These are phyloP conservation scores for Nephrotoma guestfalica DNA, from an alignment of 2,888 invertebrate species.

Conservation along the genomic window DNA sequence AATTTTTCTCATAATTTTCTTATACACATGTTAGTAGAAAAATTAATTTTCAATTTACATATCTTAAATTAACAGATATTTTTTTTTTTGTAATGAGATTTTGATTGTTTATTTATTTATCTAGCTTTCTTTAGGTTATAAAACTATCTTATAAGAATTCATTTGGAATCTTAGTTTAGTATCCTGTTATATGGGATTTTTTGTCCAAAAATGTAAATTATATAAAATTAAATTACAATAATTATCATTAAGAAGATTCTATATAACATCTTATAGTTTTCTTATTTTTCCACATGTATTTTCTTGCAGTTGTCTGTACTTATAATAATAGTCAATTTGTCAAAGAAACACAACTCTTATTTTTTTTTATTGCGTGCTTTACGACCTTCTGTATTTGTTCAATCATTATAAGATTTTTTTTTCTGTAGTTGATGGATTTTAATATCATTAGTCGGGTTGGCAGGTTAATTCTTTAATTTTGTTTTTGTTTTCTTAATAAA, in stretches of 20 bases:
- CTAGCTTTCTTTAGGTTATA: not conserved
- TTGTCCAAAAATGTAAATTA: not conserved
- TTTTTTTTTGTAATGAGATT: not conserved
- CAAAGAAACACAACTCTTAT: not conserved
- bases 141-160: not conserved
- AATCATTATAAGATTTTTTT: constrained; percentile 2
- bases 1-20: not conserved
- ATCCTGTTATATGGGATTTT: not conserved
- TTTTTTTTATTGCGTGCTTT: constrained; percentile 5
- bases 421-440: not conserved
- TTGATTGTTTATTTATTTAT: constrained; percentile 1
- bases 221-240: constrained; percentile 2
- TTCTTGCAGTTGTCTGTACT: not conserved
- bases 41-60: constrained; percentile 5
- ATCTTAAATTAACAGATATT: not conserved
- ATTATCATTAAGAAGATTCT: constrained; percentile 2
- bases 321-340: constrained; percentile 3
- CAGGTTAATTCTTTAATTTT: not conserved
- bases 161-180: not conserved
- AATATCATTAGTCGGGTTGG: not conserved
- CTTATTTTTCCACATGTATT: not conserved
- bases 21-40: not conserved
- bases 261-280: not conserved
- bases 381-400: constrained; percentile 5
- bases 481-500: not conserved